Base-by-base conservation (phyloP, 2,888 invertebrate species). In the Apotomis turbidana region DNA sequence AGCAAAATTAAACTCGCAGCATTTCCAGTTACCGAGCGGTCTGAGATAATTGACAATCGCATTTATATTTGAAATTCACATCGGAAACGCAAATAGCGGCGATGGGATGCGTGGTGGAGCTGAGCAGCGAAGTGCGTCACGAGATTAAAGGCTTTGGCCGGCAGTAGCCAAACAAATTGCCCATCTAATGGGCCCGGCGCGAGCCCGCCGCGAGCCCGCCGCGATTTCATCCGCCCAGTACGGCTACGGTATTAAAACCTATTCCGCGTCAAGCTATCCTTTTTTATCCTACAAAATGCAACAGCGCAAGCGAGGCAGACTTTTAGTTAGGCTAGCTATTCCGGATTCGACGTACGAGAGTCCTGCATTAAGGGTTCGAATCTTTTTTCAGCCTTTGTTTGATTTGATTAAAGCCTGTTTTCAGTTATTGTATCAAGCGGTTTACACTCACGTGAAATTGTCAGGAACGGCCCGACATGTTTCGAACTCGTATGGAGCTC, bases 81-180 rank as follows among this genome's bases (percentile, higher is more conserved):
- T 64, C 69, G 73, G 70, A 60, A 70, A 73, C 68, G 68, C 72
- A 72, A 72, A 72, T 72, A 72, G 58, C 68, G 27, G 36, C 46
- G 62, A 63, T 59, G 46, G 68, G 72, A 68, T 72, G 72, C 68
- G 72, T 72, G 72, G 72, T 13, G 62, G 63, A 58, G 72, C 68
- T 52, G 62, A 62, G 72, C 68, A 63, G 72, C 68, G 72, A 62
- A 72, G 76, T 69, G 76, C 75, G 76, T 75, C 74, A 74, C 75
- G 80, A 85, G 89, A 90, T 90, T 88, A 90, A 87, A 88, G 84
- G 89, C 85, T 89, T 77, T 85, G 85, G 80, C 78, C 80, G 78
- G 78, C 83, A 84, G 84, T 85, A 84, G 84, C 85, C 85, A 88
- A 89, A 90, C 87, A 90, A 89, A 90, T 89, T 87, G 87, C 85